Base-by-base conservation (phyloP, 2,113 vertebrate genomes). In the Salvelinus namaycush region DNA sequence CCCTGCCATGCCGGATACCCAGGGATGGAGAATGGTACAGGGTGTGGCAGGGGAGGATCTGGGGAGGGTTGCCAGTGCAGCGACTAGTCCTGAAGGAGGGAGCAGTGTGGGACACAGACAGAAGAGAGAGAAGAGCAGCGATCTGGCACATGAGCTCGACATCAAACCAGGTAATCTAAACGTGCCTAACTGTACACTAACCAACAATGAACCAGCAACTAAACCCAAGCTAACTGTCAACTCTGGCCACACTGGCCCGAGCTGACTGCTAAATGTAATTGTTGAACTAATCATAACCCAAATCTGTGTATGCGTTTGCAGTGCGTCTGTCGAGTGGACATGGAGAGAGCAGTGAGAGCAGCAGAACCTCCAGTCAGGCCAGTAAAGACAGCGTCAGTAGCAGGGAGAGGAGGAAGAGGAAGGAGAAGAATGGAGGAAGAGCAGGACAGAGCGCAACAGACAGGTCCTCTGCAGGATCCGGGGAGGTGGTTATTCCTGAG, bases 141-240 rank as follows among this genome's bases (percentile, higher is more conserved):
- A 64, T 26, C 76, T 72, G 6, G 82, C 83, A 1, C 84, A 82
- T 59, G 92, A 91, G 1, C 79, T 92, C 24, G 92, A 93, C 34
- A 29, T 87, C 59, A 90, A 89, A 77, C 91, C 91, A 87, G 93
- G 93, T 94, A 34, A 68, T 34, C 5, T 54, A 18, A 54, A 54
- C 3, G 13, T 70, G 6, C 18, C 60, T 64, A 26, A 26, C 39
- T 6, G 2, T 69, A 44, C 20, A 69, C 54, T 9, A 59, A 16
- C 60, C 20, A 54, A 16, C 51, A 62, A 48, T 68, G 4, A 59
- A 9, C 48, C 13, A 54, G 12, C 51, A 62, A 62, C 59, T 24
- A 62, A 62, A 62, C 20, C n/a, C 59, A 22, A 62, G 18, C 18
- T 62, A 22, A 62, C 5, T 62, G 51, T 54, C 27, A 48, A n/a